A percentile compares a stretch with the other conserved stretches of the same genome.
Conservation (phyloP, 2,888 invertebrate species). For the Rosalia funebris region DNA sequence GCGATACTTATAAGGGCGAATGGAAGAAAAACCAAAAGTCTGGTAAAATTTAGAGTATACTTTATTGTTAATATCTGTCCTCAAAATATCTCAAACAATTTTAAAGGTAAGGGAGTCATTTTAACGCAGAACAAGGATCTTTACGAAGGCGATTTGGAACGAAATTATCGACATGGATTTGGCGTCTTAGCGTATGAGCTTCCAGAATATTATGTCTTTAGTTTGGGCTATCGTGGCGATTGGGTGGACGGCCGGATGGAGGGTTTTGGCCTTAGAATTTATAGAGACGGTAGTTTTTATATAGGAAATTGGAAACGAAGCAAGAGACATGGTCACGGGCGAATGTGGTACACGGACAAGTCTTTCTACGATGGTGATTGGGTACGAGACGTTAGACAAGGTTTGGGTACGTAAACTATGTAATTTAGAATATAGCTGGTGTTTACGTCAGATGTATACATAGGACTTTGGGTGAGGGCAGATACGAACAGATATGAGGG, state of each 20-base stretch:
- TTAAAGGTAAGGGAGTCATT: conserved; percentile 67
- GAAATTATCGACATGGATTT: conserved; percentile 69
- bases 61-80: background rate
- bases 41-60: conserved; percentile 49
- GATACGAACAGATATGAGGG: conserved; percentile 76
- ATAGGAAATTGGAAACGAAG: conserved; percentile 69
- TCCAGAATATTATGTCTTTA: conserved; percentile 62
- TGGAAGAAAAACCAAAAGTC: conserved; percentile 68
- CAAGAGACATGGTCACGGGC: conserved; percentile 69
- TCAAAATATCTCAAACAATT: background rate
- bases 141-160: conserved; percentile 73
- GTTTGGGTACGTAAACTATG: conserved; percentile 41
- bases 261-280: conserved; percentile 70
- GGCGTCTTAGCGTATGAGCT: conserved; percentile 66
- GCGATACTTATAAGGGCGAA: conserved; percentile 70
- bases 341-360: conserved; percentile 71
- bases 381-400: conserved; percentile 49
- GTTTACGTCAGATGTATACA: background rate
- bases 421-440: background rate
- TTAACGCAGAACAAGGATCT: conserved; percentile 63
- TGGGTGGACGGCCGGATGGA: conserved; percentile 70
- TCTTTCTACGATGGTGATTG: conserved; percentile 73
- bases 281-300: conserved; percentile 69
- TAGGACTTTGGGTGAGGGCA: conserved; percentile 58
- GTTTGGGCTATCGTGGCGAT: conserved; percentile 69